These are phyloP conservation scores for Leptinotarsa juncta DNA, from an alignment of 2,888 invertebrate species.

Conservation along the genomic window DNA sequence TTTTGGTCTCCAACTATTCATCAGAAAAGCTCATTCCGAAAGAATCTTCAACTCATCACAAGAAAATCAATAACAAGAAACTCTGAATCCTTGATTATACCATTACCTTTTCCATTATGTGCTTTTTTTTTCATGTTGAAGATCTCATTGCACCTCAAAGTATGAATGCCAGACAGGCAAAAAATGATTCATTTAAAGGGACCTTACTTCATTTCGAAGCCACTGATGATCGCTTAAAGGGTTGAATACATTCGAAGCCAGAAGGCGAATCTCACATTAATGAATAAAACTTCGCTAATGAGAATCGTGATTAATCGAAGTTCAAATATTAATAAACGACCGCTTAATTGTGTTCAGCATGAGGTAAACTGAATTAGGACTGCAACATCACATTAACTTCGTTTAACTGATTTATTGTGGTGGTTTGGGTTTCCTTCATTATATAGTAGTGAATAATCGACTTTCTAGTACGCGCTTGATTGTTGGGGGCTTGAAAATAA, in stretches of 20 bases:
- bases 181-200: too few relatives aligned
- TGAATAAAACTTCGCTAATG: constrained; percentile 18
- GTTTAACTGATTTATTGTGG: constrained; percentile 8
- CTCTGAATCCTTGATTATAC: too few relatives aligned
- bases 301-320: constrained; percentile 18
- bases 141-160: too few relatives aligned
- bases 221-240: background rate
- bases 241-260: background rate
- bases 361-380: constrained; percentile 8
- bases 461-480: background rate
- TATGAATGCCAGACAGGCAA: too few relatives aligned
- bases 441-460: background rate
- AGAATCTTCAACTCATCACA: too few relatives aligned
- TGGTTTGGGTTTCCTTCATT: background rate
- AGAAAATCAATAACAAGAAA: too few relatives aligned
- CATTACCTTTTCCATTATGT: too few relatives aligned
- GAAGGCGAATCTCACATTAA: constrained; percentile 8
- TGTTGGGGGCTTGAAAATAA: background rate
- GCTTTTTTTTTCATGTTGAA: too few relatives aligned
- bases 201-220: background rate
- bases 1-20: too few relatives aligned
- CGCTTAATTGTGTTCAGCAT: constrained; percentile 16
- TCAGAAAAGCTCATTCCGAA: too few relatives aligned
- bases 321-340: constrained; percentile 8
- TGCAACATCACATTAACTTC: constrained; percentile 11